Conservation (phyloP, 2,888 invertebrate genomes). For the Iselma pallidipennis region DNA sequence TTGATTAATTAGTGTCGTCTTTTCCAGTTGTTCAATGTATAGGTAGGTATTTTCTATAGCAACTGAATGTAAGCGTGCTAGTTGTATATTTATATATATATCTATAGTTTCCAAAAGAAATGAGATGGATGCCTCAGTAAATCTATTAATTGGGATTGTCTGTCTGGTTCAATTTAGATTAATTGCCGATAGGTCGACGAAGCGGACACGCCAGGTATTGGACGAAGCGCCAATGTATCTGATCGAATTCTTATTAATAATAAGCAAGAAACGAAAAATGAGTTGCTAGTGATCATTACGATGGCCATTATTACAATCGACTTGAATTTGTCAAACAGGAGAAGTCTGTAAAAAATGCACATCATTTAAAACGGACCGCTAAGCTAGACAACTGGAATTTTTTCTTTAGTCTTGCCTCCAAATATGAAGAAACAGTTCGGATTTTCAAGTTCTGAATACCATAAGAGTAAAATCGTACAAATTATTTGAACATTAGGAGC, state of each 20-base stretch:
- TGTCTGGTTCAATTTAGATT: conserved; percentile 53
- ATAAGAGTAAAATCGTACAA: no score
- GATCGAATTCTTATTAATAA: conserved; percentile 10
- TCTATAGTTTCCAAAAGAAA: conserved; percentile 13
- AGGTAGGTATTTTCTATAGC: conserved; percentile 11
- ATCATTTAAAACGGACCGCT: no score
- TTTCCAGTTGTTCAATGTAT: conserved; percentile 20
- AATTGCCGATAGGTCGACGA: conserved; percentile 49
- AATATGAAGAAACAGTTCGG: no score
- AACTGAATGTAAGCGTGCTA: conserved; percentile 22
- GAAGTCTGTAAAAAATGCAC: no score
- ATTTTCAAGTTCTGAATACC: no score
- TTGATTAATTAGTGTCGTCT: conserved; percentile 34
- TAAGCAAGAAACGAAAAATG: background rate
- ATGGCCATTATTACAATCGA: no score
- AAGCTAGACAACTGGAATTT: no score
- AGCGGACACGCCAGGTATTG: conserved; percentile 16
- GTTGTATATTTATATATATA: background rate
- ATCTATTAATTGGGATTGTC: conserved; percentile 52
- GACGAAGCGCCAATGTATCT: conserved; percentile 9
- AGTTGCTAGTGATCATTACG: no score
- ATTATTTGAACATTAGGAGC: no score
- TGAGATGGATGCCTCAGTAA: conserved; percentile 29
- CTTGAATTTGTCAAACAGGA: no score
- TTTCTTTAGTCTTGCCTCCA: no score